Conservation (phyloP, 2,113 vertebrate genomes). For the Sus scrofa region T2T-Sscrofa CM000814.6:44602001-44602500, state of each 20-base stretch:
- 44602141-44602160: not conserved
- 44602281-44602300: not conserved
- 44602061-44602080: conserved; percentile 58
- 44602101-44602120: not conserved
- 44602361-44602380: no score
- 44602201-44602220: not conserved
- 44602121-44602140: not conserved
- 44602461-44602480: no score
- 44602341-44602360: no score
- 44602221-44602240: not conserved
- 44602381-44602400: no score
- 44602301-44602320: conserved; percentile 7
- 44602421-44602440: no score
- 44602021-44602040: not conserved
- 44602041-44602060: conserved; percentile 40
- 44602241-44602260: not conserved
- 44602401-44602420: no score
- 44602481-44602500: no score
- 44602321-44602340: no score
- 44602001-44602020: conserved; percentile 14
- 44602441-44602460: no score
- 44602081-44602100: not conserved
- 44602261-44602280: not conserved
- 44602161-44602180: not conserved
- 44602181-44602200: not conserved